phyloP scores from a whole-genome alignment of 1,140 invertebrate species.

The Cydia pomonella region DNA sequence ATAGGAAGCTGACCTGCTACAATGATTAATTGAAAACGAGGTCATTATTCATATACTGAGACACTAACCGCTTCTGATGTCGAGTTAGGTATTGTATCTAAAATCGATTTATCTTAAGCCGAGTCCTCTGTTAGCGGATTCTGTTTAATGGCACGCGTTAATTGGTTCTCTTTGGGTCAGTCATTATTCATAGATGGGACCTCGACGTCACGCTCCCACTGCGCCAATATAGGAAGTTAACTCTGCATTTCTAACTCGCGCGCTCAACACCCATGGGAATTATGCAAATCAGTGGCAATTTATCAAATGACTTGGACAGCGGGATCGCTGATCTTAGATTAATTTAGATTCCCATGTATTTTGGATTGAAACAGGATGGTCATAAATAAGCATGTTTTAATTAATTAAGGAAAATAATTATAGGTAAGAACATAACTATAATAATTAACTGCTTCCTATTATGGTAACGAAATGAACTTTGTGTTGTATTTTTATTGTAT shows the following conservation, averaged over 20 bases:
- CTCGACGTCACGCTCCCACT: conserved; percentile 2
- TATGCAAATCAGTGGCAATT: conserved; percentile 31
- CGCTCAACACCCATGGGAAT: neutral
- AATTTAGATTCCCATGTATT: neutral
- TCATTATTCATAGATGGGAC: conserved; percentile 30
- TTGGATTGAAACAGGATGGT: neutral
- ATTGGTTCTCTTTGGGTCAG: conserved; percentile 16
- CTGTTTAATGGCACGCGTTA: conserved; percentile 27
- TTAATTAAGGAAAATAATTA: neutral
- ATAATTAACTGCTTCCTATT: no score
- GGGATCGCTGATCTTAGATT: conserved; percentile 11
- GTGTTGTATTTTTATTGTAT: no score
- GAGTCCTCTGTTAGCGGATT: neutral
- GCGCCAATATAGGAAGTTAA: conserved; percentile 15
- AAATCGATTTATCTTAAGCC: conserved; percentile 24
- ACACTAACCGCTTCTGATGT: neutral
- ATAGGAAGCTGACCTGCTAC: neutral
- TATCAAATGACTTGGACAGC: neutral
- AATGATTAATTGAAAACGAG: conserved; percentile 19
- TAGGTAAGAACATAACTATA: no score
- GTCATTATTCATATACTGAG: conserved; percentile 19
- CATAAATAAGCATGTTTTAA: neutral
- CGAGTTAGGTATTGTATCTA: conserved; percentile 9
- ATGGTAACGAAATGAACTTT: no score
- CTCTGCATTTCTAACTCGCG: conserved; percentile 24